Conservation (phyloP, 2,888 invertebrate genomes). For the Nineta flava region DNA sequence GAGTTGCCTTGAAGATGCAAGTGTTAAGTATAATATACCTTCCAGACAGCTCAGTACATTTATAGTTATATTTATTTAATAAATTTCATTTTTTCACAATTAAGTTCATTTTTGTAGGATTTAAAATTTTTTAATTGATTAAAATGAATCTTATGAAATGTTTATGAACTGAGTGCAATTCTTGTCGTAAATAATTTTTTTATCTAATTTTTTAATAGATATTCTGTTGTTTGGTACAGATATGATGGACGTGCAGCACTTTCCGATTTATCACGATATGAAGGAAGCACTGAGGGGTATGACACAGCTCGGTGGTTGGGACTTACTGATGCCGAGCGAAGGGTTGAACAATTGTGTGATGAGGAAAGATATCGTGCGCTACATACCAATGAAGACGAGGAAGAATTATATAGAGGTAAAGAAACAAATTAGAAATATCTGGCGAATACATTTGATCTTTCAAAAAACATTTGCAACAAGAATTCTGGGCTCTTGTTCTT, state of each 20-base stretch:
- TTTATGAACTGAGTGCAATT: too few species aligned
- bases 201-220: background rate
- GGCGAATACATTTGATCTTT: too few species aligned
- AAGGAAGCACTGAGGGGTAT: slow-evolving; percentile 62
- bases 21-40: background rate
- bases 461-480: too few species aligned
- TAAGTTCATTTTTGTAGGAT: too few species aligned
- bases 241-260: slow-evolving; percentile 91
- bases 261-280: slow-evolving; percentile 65
- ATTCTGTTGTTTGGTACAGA: slow-evolving; percentile 30
- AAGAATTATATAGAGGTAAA: slow-evolving; percentile 84
- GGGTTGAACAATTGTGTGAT: slow-evolving; percentile 79
- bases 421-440: slow-evolving; percentile 11
- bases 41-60: slow-evolving; percentile 1
- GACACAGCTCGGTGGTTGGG: slow-evolving; percentile 33
- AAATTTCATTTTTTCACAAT: too few species aligned
- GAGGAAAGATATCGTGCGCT: slow-evolving; percentile 88
- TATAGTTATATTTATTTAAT: background rate
- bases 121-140: too few species aligned
- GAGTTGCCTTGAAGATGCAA: slow-evolving; percentile 3
- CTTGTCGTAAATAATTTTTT: background rate
- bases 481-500: background rate
- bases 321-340: slow-evolving; percentile 24
- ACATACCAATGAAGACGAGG: slow-evolving; percentile 74
- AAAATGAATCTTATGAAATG: too few species aligned